Evolutionary conservation across 2,113 vertebrate species (phyloP).

Genomic region (Siphamia tubifer): DNA sequence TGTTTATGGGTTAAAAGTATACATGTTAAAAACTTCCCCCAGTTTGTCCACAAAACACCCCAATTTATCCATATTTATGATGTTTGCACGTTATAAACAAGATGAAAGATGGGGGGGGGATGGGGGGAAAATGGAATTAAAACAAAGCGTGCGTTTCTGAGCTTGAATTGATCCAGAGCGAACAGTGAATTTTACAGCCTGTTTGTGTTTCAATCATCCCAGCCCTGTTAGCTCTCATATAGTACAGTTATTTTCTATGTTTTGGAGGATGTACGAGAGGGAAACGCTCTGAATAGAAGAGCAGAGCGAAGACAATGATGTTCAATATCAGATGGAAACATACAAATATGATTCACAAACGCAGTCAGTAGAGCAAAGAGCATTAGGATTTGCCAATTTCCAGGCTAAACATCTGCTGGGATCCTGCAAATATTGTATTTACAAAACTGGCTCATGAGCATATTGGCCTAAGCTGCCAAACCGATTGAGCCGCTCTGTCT

Average conservation of each 20-base stretch:
- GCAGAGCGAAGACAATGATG: background rate
- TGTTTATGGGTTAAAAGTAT: too few species aligned
- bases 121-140: too few species aligned
- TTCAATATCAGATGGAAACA: background rate
- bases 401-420: too few species aligned
- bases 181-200: too few species aligned
- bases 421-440: background rate
- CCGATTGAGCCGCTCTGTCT: background rate
- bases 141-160: too few species aligned
- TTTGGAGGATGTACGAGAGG: background rate
- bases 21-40: too few species aligned
- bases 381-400: background rate
- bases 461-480: conserved; percentile 6
- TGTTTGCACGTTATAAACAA: too few species aligned
- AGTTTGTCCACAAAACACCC: too few species aligned
- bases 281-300: background rate
- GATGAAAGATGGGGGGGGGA: too few species aligned
- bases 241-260: background rate
- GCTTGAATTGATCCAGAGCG: too few species aligned
- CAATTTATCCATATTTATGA: too few species aligned
- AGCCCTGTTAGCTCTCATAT: background rate
- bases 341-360: background rate
- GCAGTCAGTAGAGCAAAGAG: background rate
- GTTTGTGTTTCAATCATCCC: background rate
- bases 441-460: background rate